Evolutionary conservation across 2,113 vertebrate species (phyloP).

Genomic region (Rattus norvegicus): GRCr8 NC_086035.1:9953001-9953500

Average conservation of each 20-base stretch:
- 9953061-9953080: slow-evolving; percentile 44
- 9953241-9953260: background rate
- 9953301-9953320: background rate
- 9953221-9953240: background rate
- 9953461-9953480: slow-evolving; percentile 59
- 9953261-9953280: background rate
- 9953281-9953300: background rate
- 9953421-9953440: slow-evolving; percentile 31
- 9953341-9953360: background rate
- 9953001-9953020: slow-evolving; percentile 6
- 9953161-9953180: background rate
- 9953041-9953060: background rate
- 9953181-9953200: background rate
- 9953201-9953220: too few relatives aligned
- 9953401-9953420: background rate
- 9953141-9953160: background rate
- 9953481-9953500: background rate
- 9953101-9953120: background rate
- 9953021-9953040: background rate
- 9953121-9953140: slow-evolving; percentile 3
- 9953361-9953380: background rate
- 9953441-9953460: slow-evolving; percentile 67
- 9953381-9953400: background rate
- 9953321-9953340: background rate
- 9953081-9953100: background rate